A percentile compares a stretch with the other conserved stretches of the same genome.
phyloP scores from a whole-genome alignment of 2,113 vertebrate genomes.

The Lasiurus borealis region DNA sequence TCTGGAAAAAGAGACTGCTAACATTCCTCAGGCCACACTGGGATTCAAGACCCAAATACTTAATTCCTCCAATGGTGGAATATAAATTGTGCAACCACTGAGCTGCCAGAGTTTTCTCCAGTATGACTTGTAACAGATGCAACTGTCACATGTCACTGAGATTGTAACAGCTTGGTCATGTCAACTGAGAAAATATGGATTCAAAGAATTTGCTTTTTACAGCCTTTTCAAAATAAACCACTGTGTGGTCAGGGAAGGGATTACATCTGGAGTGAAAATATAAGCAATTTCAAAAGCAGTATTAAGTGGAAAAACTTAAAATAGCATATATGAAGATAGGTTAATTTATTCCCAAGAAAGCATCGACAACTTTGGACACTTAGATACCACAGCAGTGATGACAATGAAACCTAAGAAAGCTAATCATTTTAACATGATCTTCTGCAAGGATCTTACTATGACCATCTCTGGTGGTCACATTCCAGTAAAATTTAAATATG shows the following conservation, averaged over 20 bases:
- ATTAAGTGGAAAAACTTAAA: conserved; percentile 62
- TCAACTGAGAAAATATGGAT: conserved; percentile 68
- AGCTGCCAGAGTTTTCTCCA: conserved; percentile 54
- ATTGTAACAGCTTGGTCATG: conserved; percentile 49
- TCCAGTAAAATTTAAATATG: neutral
- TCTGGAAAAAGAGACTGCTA: conserved; percentile 73
- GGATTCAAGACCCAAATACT: conserved; percentile 74
- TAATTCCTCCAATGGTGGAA: conserved; percentile 59
- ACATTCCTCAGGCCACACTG: conserved; percentile 69
- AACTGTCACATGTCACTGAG: conserved; percentile 53
- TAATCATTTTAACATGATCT: neutral
- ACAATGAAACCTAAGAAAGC: neutral
- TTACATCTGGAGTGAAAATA: conserved; percentile 74
- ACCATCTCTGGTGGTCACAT: neutral
- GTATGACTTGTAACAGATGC: conserved; percentile 64
- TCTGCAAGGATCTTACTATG: neutral
- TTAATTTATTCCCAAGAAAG: conserved; percentile 38
- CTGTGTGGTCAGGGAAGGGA: conserved; percentile 67
- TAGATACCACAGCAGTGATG: neutral
- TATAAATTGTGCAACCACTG: conserved; percentile 56
- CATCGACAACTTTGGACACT: neutral
- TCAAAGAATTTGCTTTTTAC: conserved; percentile 62
- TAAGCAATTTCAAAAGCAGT: conserved; percentile 65
- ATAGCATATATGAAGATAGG: conserved; percentile 19
- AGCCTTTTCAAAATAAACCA: conserved; percentile 66